A percentile compares a stretch with the other conserved stretches of the same genome.
phyloP scores from a whole-genome alignment of 23 tunicate species.

The Phallusia fumigata region DNA sequence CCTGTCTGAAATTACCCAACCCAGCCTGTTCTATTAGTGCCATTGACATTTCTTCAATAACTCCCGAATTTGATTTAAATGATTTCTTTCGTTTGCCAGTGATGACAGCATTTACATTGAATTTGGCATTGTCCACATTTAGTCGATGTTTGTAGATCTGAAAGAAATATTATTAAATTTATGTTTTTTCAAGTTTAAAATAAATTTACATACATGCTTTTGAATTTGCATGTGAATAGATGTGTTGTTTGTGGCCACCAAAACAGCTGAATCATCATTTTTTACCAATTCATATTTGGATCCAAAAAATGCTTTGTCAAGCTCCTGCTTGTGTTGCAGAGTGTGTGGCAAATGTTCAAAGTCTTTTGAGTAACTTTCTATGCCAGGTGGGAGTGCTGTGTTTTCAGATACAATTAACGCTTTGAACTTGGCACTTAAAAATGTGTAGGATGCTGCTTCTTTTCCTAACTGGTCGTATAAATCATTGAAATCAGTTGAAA shows the following conservation, averaged over 20 bases:
- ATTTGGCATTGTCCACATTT: conserved; percentile 1
- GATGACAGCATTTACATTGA: conserved; percentile 19
- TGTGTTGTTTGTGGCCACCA: conserved; percentile 74
- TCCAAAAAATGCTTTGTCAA: conserved; percentile 59
- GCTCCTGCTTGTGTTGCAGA: conserved; percentile 40
- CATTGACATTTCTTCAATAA: conserved; percentile 51
- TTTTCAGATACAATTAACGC: conserved; percentile 40
- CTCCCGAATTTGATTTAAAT: conserved; percentile 45
- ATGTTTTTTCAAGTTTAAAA: neutral
- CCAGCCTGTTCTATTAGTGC: conserved; percentile 45
- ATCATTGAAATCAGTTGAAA: conserved; percentile 8
- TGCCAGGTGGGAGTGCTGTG: conserved; percentile 76
- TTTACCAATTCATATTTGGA: conserved; percentile 30
- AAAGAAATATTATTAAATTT: neutral
- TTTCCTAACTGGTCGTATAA: conserved; percentile 7
- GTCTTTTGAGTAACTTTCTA: conserved; percentile 75
- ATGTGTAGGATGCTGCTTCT: conserved; percentile 30
- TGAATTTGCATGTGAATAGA: conserved; percentile 64
- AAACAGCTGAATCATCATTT: neutral
- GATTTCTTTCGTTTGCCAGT: neutral
- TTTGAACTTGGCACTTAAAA: conserved; percentile 44
- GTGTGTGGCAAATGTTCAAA: conserved; percentile 86
- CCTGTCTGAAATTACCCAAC: conserved; percentile 52
- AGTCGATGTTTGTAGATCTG: conserved; percentile 57
- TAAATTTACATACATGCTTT: conserved; percentile 61